Evolutionary conservation across 1,140 invertebrate genomes (phyloP).

Genomic region (Drosophila lacertosa): DNA sequence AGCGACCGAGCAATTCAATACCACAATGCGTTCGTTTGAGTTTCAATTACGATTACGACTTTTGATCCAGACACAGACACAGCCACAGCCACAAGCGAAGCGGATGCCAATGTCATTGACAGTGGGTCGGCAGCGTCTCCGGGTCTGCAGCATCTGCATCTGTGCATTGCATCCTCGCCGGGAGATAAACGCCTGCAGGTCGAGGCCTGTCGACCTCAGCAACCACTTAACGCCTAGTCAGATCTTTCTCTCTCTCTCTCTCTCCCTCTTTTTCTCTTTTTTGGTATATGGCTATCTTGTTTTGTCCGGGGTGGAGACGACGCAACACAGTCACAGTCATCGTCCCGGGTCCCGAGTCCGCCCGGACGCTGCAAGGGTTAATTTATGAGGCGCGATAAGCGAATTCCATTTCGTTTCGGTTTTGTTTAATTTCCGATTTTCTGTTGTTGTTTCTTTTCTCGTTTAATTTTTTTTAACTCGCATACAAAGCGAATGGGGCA

Average conservation of each 20-base stretch:
- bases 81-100: too few species aligned
- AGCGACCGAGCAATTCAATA: slow-evolving; percentile 11
- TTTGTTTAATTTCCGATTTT: slow-evolving; percentile 82
- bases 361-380: slow-evolving; percentile 74
- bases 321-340: slow-evolving; percentile 42
- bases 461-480: slow-evolving; percentile 22
- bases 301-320: slow-evolving; percentile 6
- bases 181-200: slow-evolving; percentile 42
- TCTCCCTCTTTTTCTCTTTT: slow-evolving; percentile 7
- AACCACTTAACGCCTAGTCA: slow-evolving; percentile 50
- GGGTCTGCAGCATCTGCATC: slow-evolving; percentile 8
- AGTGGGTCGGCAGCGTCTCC: slow-evolving; percentile 17
- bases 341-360: slow-evolving; percentile 17
- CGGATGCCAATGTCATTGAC: slow-evolving; percentile 52
- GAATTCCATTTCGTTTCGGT: slow-evolving; percentile 81
- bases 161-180: neutral
- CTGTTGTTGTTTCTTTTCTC: slow-evolving; percentile 60
- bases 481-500: too few species aligned
- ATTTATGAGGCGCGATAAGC: slow-evolving; percentile 82
- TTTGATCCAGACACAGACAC: slow-evolving; percentile 19
- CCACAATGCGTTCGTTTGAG: slow-evolving; percentile 40
- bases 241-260: slow-evolving; percentile 1
- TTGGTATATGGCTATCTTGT: slow-evolving; percentile 9
- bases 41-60: slow-evolving; percentile 29
- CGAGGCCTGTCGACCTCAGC: slow-evolving; percentile 35